Evolutionary conservation across 2,113 vertebrate genomes (phyloP), one percentile per base, ranked within the genome.

Genomic region (Laterallus jamaicensis): DNA sequence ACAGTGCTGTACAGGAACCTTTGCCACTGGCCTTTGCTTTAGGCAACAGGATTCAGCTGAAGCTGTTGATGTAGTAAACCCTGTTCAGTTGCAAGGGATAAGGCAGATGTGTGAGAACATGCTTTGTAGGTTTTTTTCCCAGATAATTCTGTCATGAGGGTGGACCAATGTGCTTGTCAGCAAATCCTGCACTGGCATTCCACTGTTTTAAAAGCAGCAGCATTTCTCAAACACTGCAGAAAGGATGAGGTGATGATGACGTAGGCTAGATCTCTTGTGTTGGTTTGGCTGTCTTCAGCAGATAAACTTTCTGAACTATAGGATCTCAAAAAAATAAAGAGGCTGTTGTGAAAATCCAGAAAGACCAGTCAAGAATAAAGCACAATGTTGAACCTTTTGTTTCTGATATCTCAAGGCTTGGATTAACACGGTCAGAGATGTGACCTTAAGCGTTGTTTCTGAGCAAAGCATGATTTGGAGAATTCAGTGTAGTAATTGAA

Each of bases 1-100:
- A n/a, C 4, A 0, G 0, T 52, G 39, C 22, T 88, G 44, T 5
- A 4, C 6, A 5, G 4, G 9, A 83, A n/a, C 32, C n/a, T 59
- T 84, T 86, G 76, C 54, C 15, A 37, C 22, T 37, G 68, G 73
- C 16, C 32, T 56, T 93, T 7, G 4, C n/a, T 92, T 55, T 0
- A 1, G 80, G 49, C 58, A 63, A 1, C 3, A 5, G 42, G 54
- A 49, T 82, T 82, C 69, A 54, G 29, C 18, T 71, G 73, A 39
- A 90, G 67, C 39, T 86, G 44, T 19, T 91, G 70, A 14, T 62
- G 42, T 19, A 71, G 62, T 37, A 37, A 60, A 15, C 9, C 37
- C 35, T 24, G 49, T 83, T 95, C 86, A 16, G 47, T 68, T 68
- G 14, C 28, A 63, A 56, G 55, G 21, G 28, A 37, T 32, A n/a